phyloP scores from a whole-genome alignment of 2,888 invertebrate genomes.

The Melangyna quadrimaculata region DNA sequence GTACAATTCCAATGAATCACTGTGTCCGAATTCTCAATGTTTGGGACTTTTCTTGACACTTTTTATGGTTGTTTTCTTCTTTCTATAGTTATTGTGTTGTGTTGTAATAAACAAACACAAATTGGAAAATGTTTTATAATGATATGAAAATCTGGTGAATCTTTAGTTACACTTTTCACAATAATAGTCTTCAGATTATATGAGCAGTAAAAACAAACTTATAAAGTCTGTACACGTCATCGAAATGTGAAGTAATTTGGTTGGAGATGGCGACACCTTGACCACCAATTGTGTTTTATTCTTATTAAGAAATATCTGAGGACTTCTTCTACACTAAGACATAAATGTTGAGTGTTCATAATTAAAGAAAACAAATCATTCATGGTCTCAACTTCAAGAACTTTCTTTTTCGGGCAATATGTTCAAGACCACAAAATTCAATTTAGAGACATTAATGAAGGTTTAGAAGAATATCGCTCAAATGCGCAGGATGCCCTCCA shows the following conservation, averaged over 20 bases:
- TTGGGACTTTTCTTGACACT: not conserved
- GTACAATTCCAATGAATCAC: slow-evolving; percentile 63
- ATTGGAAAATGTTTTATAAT: not conserved
- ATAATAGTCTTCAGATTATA: not conserved
- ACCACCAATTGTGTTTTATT: not conserved
- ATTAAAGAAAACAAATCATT: not conserved
- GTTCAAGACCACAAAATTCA: too few relatives aligned
- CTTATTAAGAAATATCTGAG: not conserved
- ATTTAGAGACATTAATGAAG: too few relatives aligned
- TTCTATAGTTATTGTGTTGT: not conserved
- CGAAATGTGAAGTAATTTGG: not conserved
- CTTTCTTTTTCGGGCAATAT: too few relatives aligned
- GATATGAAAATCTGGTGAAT: slow-evolving; percentile 17
- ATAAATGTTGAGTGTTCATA: not conserved
- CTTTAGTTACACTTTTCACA: not conserved
- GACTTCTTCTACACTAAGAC: not conserved
- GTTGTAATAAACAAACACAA: not conserved
- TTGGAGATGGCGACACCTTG: not conserved
- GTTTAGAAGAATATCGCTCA: too few relatives aligned
- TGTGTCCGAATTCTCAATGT: slow-evolving; percentile 15
- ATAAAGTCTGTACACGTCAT: not conserved
- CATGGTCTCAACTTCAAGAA: too few relatives aligned
- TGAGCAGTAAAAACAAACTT: not conserved
- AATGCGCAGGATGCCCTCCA: too few relatives aligned
- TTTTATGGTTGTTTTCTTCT: slow-evolving; percentile 1